Percentiles rank a stretch among this genome's conserved stretches.
These are phyloP conservation scores for Drosophila nannoptera DNA, from an alignment of 1,140 invertebrate species.

Conservation along the genomic window DNA sequence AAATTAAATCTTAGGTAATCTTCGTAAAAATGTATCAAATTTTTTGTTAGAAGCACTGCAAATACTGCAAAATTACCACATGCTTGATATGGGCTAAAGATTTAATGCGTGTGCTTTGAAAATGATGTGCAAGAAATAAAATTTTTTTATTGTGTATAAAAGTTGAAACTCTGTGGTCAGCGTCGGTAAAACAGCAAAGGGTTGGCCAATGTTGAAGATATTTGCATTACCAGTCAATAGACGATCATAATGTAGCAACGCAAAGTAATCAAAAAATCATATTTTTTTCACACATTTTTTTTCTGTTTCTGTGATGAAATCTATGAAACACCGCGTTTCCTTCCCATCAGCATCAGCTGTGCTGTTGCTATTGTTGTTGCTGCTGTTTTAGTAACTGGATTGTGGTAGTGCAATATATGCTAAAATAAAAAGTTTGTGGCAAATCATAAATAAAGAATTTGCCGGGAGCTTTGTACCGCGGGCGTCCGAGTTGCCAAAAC, in stretches of 20 bases:
- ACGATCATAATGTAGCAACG: constrained; percentile 19
- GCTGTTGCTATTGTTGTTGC: constrained; percentile 33
- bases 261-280: constrained; percentile 5
- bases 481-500: neutral
- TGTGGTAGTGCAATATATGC: constrained; percentile 9
- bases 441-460: neutral
- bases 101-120: constrained; percentile 49
- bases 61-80: constrained; percentile 20
- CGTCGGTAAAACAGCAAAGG: constrained; percentile 4
- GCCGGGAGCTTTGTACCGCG: constrained; percentile 1
- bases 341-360: constrained; percentile 21
- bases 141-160: constrained; percentile 64
- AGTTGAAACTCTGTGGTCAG: constrained; percentile 26
- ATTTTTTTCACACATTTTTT: constrained; percentile 40
- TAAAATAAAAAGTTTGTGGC: neutral
- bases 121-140: constrained; percentile 48
- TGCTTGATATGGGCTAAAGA: constrained; percentile 27
- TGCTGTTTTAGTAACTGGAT: neutral
- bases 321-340: constrained; percentile 12
- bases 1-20: constrained; percentile 78
- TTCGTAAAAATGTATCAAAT: constrained; percentile 47
- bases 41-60: constrained; percentile 31
- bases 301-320: constrained; percentile 30
- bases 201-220: constrained; percentile 13
- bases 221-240: constrained; percentile 2